Evolutionary conservation across 2,113 vertebrate genomes (phyloP), one percentile per base, ranked within the genome.

Genomic region (Chaetops frenatus): DNA sequence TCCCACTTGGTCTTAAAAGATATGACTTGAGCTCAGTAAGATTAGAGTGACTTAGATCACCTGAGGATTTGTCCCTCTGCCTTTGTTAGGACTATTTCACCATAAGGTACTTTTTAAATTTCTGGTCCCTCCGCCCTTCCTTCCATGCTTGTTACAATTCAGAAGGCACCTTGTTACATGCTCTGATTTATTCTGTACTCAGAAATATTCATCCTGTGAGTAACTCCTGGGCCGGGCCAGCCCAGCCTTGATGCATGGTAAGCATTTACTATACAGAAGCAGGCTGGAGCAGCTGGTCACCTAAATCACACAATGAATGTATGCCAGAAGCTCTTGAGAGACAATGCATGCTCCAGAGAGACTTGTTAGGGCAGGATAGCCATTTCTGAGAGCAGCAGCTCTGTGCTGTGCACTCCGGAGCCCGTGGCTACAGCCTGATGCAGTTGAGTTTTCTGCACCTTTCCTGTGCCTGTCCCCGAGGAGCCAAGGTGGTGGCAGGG

Each of bases 401-500:
- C 61, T 42, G 10, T 53, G 44, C 54, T 81, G 33, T 40, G n/a
- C 7, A 1, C 27, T 31, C 13, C 40, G 13, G 15, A 45, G 40
- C 9, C 36, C 31, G 12, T 0, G 10, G 11, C 22, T 78, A 13
- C 42, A 40, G 44, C 14, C 60, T 40, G 21, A 56, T 65, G 40
- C 1, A 0, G 18, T 0, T 47, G 48, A 40, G 57, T 72, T 57
- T 60, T 72, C n/a, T 57, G 11, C 21, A 29, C 6, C 9, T 4
- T 61, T 70, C 15, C n/a, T 45, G 31, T 0, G 1, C 28, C 35
- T 38, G 53, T 22, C n/a, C 27, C 25, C 3, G 1, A 36, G 38
- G 10, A 86, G 1, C 11, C 24, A 51, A 12, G 3, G 8, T 33
- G 5, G 17, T 31, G 42, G 7, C 13, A 50, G 23, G 5, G 10